A percentile compares a stretch with the other conserved stretches of the same genome.
Conservation (phyloP, 2,113 vertebrate species). For the Pluvialis apricaria region DNA sequence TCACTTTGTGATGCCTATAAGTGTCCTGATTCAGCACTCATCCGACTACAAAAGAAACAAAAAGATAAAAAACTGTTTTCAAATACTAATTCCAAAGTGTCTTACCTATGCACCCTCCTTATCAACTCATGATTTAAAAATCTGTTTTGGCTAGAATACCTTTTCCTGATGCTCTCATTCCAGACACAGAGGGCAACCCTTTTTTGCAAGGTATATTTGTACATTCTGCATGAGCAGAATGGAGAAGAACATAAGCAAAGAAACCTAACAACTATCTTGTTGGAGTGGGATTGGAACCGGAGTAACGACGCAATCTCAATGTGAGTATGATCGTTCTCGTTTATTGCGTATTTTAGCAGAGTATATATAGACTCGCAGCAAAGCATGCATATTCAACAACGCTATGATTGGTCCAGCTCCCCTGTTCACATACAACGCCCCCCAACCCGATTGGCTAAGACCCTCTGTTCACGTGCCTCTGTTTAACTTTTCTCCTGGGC, state of each 20-base stretch:
- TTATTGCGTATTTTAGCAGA: too few relatives aligned
- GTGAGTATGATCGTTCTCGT: too few relatives aligned
- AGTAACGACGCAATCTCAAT: too few relatives aligned
- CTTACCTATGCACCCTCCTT: neutral
- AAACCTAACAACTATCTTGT: neutral
- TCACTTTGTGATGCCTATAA: neutral
- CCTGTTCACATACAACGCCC: too few relatives aligned
- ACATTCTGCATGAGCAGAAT: neutral
- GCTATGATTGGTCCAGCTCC: too few relatives aligned
- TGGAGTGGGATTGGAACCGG: too few relatives aligned
- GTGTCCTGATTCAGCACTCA: neutral
- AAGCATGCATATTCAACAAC: too few relatives aligned
- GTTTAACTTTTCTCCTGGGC: too few relatives aligned
- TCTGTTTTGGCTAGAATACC: neutral
- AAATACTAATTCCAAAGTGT: neutral
- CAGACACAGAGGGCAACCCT: neutral
- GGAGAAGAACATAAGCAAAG: neutral
- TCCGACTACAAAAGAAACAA: neutral
- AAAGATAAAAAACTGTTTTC: neutral
- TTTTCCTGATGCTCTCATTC: neutral
- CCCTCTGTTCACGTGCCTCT: too few relatives aligned
- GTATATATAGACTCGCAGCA: too few relatives aligned
- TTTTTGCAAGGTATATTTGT: neutral
- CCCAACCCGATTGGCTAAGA: too few relatives aligned
- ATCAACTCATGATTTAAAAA: neutral